Evolutionary conservation across 2,113 vertebrate species (phyloP).

Genomic region (Hystrix brachyura): DNA sequence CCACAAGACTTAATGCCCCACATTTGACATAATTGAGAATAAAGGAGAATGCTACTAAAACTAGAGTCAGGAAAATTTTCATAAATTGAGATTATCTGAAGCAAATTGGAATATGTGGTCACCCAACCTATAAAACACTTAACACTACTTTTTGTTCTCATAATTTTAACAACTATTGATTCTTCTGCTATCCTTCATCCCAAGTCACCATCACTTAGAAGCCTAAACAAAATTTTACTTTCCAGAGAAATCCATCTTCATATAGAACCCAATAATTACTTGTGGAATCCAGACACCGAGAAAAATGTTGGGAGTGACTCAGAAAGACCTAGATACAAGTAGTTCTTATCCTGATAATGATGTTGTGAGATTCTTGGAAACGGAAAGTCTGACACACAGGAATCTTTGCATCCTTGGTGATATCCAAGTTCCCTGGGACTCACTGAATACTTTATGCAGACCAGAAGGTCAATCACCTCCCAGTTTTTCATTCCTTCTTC

Average conservation of each 20-base stretch:
- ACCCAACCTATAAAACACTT: not conserved
- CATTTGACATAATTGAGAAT: not conserved
- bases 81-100: not conserved
- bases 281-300: not conserved
- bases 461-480: rapidly evolving
- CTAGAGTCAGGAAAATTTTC: not conserved
- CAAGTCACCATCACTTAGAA: not conserved
- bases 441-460: not conserved
- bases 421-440: rapidly evolving
- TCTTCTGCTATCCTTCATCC: not conserved
- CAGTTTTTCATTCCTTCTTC: not conserved
- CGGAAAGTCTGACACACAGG: not conserved
- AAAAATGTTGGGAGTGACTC: not conserved
- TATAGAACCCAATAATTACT: rapidly evolving
- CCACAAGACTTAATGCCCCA: not conserved
- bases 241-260: not conserved
- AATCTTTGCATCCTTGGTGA: not conserved
- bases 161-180: not conserved
- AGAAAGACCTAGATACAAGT: not conserved
- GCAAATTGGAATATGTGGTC: rapidly evolving
- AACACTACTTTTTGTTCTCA: not conserved
- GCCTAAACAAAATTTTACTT: not conserved
- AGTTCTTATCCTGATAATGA: not conserved
- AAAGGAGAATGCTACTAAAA: not conserved
- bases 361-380: not conserved